These are phyloP conservation scores for Drosophila siamana DNA, from an alignment of 2,888 invertebrate species.

Conservation along the genomic window DNA sequence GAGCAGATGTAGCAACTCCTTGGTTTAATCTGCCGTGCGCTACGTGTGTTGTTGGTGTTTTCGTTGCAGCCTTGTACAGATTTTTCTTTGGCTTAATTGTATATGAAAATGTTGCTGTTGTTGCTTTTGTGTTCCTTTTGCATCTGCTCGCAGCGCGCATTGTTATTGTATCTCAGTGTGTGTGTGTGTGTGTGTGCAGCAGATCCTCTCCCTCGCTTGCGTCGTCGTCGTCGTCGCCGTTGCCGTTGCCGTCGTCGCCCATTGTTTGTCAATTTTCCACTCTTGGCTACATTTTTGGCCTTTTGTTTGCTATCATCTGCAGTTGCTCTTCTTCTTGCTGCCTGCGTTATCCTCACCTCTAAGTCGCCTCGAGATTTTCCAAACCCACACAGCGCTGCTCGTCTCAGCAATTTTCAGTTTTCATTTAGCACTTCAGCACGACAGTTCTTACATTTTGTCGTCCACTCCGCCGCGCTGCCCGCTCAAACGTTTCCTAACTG, in stretches of 20 bases:
- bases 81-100: conserved; percentile 60
- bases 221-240: conserved; percentile 31
- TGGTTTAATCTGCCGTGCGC: conserved; percentile 53
- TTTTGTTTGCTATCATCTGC: conserved; percentile 75
- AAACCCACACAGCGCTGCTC: conserved; percentile 32
- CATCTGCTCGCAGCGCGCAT: conserved; percentile 65
- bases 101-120: conserved; percentile 37
- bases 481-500: background rate
- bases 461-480: conserved; percentile 14
- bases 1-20: conserved; percentile 50
- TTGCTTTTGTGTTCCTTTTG: conserved; percentile 44
- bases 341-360: conserved; percentile 31
- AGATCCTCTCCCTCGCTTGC: conserved; percentile 43
- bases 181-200: conserved; percentile 7
- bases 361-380: conserved; percentile 43
- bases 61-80: conserved; percentile 64
- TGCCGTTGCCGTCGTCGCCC: conserved; percentile 31
- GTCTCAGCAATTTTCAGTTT: conserved; percentile 47
- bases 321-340: conserved; percentile 30
- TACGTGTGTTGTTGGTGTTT: conserved; percentile 22
- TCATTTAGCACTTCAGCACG: conserved; percentile 54
- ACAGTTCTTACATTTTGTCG: conserved; percentile 54
- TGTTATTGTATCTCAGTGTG: conserved; percentile 42
- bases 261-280: conserved; percentile 76
- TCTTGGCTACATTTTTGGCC: conserved; percentile 64